A percentile compares a stretch with the other conserved stretches of the same genome.
These are phyloP conservation scores for Acinonyx jubatus DNA, from an alignment of 2,113 vertebrate genomes.

Conservation along the genomic window DNA sequence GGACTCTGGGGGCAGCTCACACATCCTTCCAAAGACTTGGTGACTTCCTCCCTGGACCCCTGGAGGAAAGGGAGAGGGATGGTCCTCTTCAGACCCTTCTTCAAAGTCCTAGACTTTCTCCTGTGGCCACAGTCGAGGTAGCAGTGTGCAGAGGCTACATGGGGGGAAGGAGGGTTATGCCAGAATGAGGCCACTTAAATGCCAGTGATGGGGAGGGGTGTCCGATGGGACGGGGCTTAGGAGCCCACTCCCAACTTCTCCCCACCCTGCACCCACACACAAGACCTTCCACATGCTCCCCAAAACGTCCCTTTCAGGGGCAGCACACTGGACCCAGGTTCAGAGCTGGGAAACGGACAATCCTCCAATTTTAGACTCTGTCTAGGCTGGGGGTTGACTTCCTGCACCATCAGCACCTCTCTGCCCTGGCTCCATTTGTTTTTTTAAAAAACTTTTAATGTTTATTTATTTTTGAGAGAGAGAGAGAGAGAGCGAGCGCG, in stretches of 20 bases:
- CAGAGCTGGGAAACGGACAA: background rate
- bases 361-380: background rate
- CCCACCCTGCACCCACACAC: background rate
- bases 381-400: background rate
- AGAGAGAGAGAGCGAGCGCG: no score
- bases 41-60: background rate
- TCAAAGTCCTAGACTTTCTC: background rate
- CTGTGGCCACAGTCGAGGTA: background rate
- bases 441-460: no score
- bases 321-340: background rate
- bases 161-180: background rate
- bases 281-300: background rate
- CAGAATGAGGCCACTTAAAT: background rate
- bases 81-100: background rate
- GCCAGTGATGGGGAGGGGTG: background rate
- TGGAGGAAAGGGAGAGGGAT: background rate
- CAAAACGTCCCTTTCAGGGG: background rate
- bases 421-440: background rate
- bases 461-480: no score
- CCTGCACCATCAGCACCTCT: background rate
- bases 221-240: background rate
- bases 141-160: background rate
- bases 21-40: background rate
- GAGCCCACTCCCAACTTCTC: no score
- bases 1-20: background rate